phyloP scores from a whole-genome alignment of 1,140 invertebrate species.

The Zaprionus camerounensis region DNA sequence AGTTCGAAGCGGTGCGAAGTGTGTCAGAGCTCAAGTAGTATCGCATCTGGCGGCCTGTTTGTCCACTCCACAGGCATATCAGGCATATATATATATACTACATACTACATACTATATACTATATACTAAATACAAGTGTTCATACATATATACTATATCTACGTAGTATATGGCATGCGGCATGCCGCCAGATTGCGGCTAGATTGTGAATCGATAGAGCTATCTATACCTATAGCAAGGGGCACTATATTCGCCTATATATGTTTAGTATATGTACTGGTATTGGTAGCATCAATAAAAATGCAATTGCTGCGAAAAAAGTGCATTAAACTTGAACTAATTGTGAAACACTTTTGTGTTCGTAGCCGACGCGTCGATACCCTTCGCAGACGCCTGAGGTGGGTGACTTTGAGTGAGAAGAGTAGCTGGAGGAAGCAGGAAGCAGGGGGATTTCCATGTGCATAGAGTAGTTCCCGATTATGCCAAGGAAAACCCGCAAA shows the following conservation, averaged over 20 bases:
- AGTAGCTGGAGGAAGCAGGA: neutral
- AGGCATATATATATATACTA: neutral
- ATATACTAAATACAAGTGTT: no score
- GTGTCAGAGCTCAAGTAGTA: constrained; percentile 77
- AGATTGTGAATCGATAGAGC: constrained; percentile 19
- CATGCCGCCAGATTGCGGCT: constrained; percentile 57
- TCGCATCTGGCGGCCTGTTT: constrained; percentile 26
- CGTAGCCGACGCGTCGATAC: neutral
- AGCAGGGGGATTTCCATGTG: neutral
- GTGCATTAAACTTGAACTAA: constrained; percentile 71
- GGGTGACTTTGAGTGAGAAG: neutral
- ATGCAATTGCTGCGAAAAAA: constrained; percentile 64
- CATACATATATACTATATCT: no score
- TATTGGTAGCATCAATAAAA: constrained; percentile 34
- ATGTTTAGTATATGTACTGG: neutral
- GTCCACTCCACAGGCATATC: constrained; percentile 4
- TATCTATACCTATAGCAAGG: neutral
- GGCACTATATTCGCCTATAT: neutral
- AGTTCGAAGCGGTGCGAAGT: constrained; percentile 7
- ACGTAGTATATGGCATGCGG: constrained; percentile 20
- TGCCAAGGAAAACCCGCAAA: neutral
- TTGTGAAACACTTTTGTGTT: neutral
- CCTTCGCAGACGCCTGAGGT: neutral
- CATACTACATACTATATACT: neutral
- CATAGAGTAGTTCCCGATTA: neutral